Base-by-base conservation (phyloP, 2,888 invertebrate genomes). In the Acanthosepion lycidas region DNA sequence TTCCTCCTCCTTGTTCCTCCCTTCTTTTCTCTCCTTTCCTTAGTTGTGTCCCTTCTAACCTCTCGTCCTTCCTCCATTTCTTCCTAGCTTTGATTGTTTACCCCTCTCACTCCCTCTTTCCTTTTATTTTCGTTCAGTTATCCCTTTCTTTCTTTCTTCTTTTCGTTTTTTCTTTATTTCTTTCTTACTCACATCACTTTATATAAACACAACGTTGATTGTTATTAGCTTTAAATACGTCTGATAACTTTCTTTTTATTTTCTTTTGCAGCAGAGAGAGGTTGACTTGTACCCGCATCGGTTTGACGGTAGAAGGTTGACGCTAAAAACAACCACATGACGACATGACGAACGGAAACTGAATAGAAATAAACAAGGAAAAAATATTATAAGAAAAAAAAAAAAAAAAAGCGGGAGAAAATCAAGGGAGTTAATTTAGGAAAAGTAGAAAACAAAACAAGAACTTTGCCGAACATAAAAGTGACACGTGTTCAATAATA, bases 211-310 rank as follows among this genome's bases (percentile, higher is more conserved):
- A n/a, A n/a, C 9, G n/a, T 12, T 78, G n/a, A n/a, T 78, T n/a
- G 78, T 78, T 78, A 78, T 78, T 78, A 78, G n/a, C 78, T 78
- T 78, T 78, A 78, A 78, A 78, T 78, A 78, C n/a, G n/a, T 78
- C 78, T 33, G 78, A 78, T 78, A n/a, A 78, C 78, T 78, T 78
- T 78, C n/a, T 33, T 78, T 78, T n/a, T 78, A n/a, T 78, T 78
- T 15, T 78, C 33, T 78, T 15, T 78, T n/a, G 15, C 18, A 59
- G 23, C 59, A 20, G 26, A 23, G 59, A 23, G 59, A 23, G 6
- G 23, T 23, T 23, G 59, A 78, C 78, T 78, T 78, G 78, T 78
- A 28, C 28, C 28, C n/a, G 9, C 78, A n/a, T 78, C n/a, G 18
- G n/a, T 15, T 78, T 78, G 59, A 59, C 20, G 59, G 9, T 78